A percentile compares a stretch with the other conserved stretches of the same genome.
These are phyloP conservation scores for Neotragus pygmaeus DNA, from an alignment of 2,113 vertebrate genomes.

Conservation along the genomic window DNA sequence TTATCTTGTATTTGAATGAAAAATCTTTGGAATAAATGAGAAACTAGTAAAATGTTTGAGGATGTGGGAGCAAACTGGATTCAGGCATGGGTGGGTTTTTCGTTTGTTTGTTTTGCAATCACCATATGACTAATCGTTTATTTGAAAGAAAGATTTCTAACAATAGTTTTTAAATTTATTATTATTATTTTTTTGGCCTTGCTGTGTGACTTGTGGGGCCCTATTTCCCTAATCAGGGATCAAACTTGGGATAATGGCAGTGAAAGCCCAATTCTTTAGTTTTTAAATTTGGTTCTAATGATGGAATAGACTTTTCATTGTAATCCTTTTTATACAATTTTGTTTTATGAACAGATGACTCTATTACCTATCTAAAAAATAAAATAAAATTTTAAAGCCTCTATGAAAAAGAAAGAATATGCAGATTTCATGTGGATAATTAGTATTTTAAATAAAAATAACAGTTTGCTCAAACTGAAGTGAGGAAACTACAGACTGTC, in stretches of 20 bases:
- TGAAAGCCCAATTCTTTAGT: background rate
- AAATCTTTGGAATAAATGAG: background rate
- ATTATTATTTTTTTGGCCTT: background rate
- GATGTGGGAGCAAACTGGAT: background rate
- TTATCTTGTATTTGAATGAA: background rate
- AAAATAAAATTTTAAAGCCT: background rate
- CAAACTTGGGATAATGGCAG: background rate
- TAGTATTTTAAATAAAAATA: background rate
- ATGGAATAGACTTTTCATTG: background rate
- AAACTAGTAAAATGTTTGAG: background rate
- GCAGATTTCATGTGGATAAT: background rate
- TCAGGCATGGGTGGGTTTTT: background rate
- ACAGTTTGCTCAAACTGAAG: background rate
- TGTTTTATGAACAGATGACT: background rate
- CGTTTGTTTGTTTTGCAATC: constrained; percentile 14
- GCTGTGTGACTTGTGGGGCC: background rate
- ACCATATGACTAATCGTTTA: constrained; percentile 39
- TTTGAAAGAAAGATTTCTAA: constrained; percentile 16
- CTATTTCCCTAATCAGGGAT: background rate
- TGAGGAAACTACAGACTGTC: background rate
- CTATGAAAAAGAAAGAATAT: background rate
- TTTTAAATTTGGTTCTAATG: background rate
- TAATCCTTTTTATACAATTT: background rate
- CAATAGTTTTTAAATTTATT: background rate
- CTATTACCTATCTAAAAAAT: background rate